Base-by-base conservation (phyloP, 2,113 vertebrate genomes). In the Talpa occidentalis region DNA sequence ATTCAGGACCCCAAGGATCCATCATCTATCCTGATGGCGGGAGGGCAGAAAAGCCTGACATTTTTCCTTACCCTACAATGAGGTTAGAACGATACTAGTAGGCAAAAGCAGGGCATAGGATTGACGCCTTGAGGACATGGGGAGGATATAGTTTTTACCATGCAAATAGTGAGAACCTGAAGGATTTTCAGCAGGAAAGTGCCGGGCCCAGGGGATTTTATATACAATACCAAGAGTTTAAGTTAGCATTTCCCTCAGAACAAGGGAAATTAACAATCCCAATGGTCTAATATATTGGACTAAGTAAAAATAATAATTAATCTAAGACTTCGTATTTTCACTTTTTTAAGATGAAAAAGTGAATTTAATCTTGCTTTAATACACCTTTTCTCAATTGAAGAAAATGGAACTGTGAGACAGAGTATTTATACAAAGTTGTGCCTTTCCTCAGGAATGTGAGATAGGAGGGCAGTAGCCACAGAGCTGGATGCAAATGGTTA, bases 221-320 rank as follows among this genome's bases (percentile, higher is more conserved):
- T 3, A 59, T 22, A 78, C 11, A 77, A 28, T 4, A 60, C 26
- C 16, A 80, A 30, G 15, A 93, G 26, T 62, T 81, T 60, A 44
- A 87, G 19, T 74, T 54, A 40, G 28, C 37, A 62, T 79, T 86
- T 87, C 80, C 22, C 84, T 21, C 42, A 74, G 30, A 91, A 90
- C 6, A 69, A 80, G 44, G 15, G 24, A 82, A 74, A 86, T 69
- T 77, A 82, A 91, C 0, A 88, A 56, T 93, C 69, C 89, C 2
- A 81, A 3, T 6, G 60, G 30, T 56, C 17, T 66, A 87, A 49
- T 60, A 83, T 94, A 90, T 90, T 80, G 30, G 77, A 62, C 3
- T 70, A 76, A 66, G 56, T 90, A 95, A 94, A 91, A 90, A 49
- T 19, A 60, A 17, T 72, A 76, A 88, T 83, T 76, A 79, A 67